Evolutionary conservation across 2,113 vertebrate species (phyloP), one percentile per base, ranked within the genome.

Genomic region (Dissostichus mawsoni): DNA sequence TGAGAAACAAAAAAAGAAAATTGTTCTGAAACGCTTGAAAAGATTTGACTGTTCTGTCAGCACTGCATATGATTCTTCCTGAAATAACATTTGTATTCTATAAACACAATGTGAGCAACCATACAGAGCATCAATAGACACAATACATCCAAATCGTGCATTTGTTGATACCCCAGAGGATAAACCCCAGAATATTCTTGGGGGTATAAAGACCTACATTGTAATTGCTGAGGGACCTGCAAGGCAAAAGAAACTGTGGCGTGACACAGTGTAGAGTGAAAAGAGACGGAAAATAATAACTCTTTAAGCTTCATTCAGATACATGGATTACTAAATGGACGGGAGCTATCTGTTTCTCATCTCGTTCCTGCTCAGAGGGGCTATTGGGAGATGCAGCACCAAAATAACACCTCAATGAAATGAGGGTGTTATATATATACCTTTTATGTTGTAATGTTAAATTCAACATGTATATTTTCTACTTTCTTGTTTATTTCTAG

Each of bases 251-350:
- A 18, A 69, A 74, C 36, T 7, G 16, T 76, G 68, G 74, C 20
- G 76, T 33, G 45, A 74, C 47, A 55, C 36, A 45, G 29, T 75
- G 47, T 16, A 52, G 48, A 75, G 50, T n/a, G 53, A 84, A 70
- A 83, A 59, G 52, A 70, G 47, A 14, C n/a, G 23, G 5, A 16
- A 12, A 48, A 61, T 25, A 71, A 51, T 25, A 58, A 68, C 29
- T 50, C 45, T 81, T 82, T 52, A 63, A 62, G 72, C 68, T 74
- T 2, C 63, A 79, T 84, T 87, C 69, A 67, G 80, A 86, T 87
- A 82, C 79, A 69, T 56, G 45, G 70, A 88, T 92, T 81, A 83
- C 68, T 68, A 79, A 78, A 81, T 76, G 63, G 74, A 73, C 12
- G 47, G 61, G 8, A 76, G 73, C 59, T 77, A 82, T 83, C 65